These are phyloP conservation scores for Globodera rostochiensis DNA, from an alignment of 1,140 invertebrate genomes.

Conservation along the genomic window DNA sequence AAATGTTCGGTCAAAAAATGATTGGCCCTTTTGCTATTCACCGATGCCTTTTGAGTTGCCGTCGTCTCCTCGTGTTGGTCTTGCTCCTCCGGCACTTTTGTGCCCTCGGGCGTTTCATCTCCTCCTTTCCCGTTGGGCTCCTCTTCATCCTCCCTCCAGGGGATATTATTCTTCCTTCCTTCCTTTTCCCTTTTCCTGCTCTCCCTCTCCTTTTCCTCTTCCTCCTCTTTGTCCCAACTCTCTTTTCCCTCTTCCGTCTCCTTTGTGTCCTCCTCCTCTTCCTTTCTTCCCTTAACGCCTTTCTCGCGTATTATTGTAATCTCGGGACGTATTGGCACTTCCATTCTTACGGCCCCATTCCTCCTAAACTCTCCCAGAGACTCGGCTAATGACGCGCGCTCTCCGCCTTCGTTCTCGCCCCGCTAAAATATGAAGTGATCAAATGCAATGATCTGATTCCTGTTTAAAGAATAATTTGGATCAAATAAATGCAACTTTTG, in stretches of 20 bases:
- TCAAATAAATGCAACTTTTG: too few relatives aligned
- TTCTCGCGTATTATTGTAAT: neutral
- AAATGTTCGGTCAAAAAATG: neutral
- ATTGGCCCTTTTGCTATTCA: too few relatives aligned
- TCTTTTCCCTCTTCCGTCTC: conserved; percentile 12
- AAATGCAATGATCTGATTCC: too few relatives aligned
- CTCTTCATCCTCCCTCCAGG: neutral
- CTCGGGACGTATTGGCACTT: neutral
- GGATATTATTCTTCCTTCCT: neutral
- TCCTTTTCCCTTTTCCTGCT: conserved; percentile 2
- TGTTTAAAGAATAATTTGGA: too few relatives aligned
- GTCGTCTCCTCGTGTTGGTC: neutral
- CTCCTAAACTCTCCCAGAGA: neutral
- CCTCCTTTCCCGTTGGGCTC: neutral
- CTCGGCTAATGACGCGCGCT: neutral
- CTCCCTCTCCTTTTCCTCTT: conserved; percentile 4
- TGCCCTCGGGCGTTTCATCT: neutral
- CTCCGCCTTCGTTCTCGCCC: conserved; percentile 6
- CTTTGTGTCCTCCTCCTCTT: conserved; percentile 4
- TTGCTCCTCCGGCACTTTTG: neutral
- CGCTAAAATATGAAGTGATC: neutral
- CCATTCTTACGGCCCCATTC: neutral
- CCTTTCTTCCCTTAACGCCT: neutral
- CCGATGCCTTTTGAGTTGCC: neutral
- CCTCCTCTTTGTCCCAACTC: neutral